These are phyloP conservation scores for Itoplectis maculator DNA, from an alignment of 2,888 invertebrate species.

Conservation along the genomic window DNA sequence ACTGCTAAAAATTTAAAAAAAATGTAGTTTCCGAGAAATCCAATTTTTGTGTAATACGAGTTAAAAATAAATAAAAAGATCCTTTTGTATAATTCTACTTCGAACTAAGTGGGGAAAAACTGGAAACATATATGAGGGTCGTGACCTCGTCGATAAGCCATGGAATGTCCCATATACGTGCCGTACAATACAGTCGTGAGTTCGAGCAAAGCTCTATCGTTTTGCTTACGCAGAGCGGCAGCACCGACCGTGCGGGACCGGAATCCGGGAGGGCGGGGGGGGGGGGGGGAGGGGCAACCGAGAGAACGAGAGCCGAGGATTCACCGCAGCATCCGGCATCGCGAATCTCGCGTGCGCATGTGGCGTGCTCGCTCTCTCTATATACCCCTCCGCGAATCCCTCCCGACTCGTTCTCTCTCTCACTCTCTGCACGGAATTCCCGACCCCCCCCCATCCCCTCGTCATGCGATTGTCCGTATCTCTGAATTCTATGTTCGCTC, in stretches of 20 bases:
- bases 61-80: too few relatives aligned
- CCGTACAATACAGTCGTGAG: not conserved
- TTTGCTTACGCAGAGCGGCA: slow-evolving; percentile 6
- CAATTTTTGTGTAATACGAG: too few relatives aligned
- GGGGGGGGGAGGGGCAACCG: not conserved
- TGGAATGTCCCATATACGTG: not conserved
- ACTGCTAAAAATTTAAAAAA: too few relatives aligned
- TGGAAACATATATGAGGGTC: too few relatives aligned
- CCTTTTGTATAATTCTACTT: too few relatives aligned
- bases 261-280: slow-evolving; percentile 1
- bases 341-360: slow-evolving; percentile 12
- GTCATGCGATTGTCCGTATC: slow-evolving; percentile 21
- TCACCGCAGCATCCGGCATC: slow-evolving; percentile 26
- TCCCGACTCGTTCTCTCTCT: slow-evolving; percentile 16
- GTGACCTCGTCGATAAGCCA: too few relatives aligned
- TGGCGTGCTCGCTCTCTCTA: not conserved
- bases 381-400: not conserved
- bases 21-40: too few relatives aligned
- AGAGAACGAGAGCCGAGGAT: slow-evolving; percentile 35
- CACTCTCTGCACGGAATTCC: not conserved
- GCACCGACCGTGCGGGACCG: not conserved
- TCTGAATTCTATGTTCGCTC: slow-evolving; percentile 12
- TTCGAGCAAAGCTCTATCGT: slow-evolving; percentile 8
- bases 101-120: too few relatives aligned
- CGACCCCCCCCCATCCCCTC: not conserved